A percentile compares a stretch with the other conserved stretches of the same genome.
These are phyloP conservation scores for Nannospalax galili DNA, from an alignment of 2,113 vertebrate genomes.

Conservation along the genomic window DNA sequence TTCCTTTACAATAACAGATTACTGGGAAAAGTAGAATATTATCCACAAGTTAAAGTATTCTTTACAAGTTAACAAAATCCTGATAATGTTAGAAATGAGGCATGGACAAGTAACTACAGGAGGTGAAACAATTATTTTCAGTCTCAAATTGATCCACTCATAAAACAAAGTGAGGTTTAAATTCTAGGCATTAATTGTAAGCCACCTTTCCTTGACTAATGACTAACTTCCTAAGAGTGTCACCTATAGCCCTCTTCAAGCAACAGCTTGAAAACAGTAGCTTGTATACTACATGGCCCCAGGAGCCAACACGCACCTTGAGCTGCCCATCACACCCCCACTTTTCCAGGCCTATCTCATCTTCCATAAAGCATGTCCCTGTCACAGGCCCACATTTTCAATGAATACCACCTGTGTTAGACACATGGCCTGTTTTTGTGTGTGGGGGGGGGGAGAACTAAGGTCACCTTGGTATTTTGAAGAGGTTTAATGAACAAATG, in stretches of 20 bases:
- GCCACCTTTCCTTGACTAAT: not conserved
- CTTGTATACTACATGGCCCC: not conserved
- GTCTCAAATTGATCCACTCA: not conserved
- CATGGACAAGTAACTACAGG: not conserved
- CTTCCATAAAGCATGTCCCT: not conserved
- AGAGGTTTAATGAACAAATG: not conserved
- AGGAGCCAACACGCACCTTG: not conserved
- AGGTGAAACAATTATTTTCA: slow-evolving; percentile 18
- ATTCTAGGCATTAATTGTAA: not conserved
- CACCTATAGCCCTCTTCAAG: not conserved
- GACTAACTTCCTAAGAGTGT: not conserved
- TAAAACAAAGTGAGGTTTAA: slow-evolving; percentile 16
- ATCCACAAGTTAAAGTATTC: slow-evolving; percentile 4
- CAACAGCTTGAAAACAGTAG: not conserved
- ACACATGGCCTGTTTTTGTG: not conserved
- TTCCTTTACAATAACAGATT: slow-evolving; percentile 49
- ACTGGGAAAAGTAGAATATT: not conserved
- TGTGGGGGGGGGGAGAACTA: not conserved
- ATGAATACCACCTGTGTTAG: not conserved
- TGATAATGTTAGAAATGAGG: not conserved
- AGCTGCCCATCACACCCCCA: too few relatives aligned
- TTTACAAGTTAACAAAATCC: not conserved
- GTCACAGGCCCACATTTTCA: not conserved
- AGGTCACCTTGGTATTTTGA: not conserved
- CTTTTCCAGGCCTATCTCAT: not conserved